Evolutionary conservation across 2,888 invertebrate genomes (phyloP), one percentile per base, ranked within the genome.

Genomic region (Globia sparganii): DNA sequence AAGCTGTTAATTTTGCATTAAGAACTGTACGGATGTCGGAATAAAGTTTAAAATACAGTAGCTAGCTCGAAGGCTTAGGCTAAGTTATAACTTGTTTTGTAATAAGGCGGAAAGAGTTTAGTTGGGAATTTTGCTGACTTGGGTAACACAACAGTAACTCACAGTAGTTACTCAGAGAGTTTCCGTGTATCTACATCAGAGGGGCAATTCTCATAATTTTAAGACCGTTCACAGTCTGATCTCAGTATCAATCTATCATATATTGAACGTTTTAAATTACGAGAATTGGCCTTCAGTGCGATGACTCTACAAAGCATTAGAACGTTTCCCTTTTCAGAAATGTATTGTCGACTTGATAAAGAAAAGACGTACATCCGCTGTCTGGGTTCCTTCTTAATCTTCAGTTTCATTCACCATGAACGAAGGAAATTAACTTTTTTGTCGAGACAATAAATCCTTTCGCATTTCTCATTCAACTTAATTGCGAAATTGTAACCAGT

Each of bases 401-500:
- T 58, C 49, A 61, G 34, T 62, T 72, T 65, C 56, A 72, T 75
- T 84, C 15, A 61, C 58, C 13, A 53, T 25, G 21, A 75, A 70
- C 59, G 61, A 67, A 66, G 66, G 58, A 76, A 82, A 84, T 80
- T 46, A 77, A 72, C 67, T 73, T 77, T 77, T 85, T 84, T 78
- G 34, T 49, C 40, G 64, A 78, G 83, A 78, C 70, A 70, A 66
- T 77, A 65, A 87, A 79, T 78, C 82, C 80, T 80, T 86, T 72
- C 67, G 13, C 62, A 72, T 64, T 77, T 75, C 67, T 75, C 74
- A 68, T 81, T 82, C 40, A 68, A 80, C 59, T 86, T 87, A 86
- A 78, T 84, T 82, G 66, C 76, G 49, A 75, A 86, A 80, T 85
- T 73, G 81, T 80, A 79, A 88, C 77, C 81, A 85, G 77, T 78